Evolutionary conservation across 2,888 invertebrate species (phyloP).

Genomic region (Eulithis prunata): DNA sequence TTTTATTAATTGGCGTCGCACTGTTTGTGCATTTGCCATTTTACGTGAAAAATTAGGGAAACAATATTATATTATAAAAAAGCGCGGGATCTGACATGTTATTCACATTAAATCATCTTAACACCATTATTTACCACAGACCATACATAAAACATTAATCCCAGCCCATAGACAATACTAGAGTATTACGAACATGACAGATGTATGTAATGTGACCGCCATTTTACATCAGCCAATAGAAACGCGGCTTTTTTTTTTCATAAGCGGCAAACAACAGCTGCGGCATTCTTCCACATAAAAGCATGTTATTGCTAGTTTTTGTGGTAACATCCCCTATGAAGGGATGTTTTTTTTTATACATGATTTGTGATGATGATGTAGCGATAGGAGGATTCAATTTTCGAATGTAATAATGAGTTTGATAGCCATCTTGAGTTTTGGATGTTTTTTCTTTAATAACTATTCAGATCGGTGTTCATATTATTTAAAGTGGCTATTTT

Average conservation of each 20-base stretch:
- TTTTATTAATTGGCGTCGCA: too few relatives aligned
- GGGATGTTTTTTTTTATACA: conserved; percentile 54
- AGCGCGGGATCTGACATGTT: too few relatives aligned
- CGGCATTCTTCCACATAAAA: conserved; percentile 63
- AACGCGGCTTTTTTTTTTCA: conserved; percentile 62
- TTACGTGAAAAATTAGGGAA: too few relatives aligned
- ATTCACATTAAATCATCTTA: too few relatives aligned
- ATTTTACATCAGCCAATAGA: conserved; percentile 64
- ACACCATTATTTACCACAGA: too few relatives aligned
- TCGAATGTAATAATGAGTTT: conserved; percentile 48
- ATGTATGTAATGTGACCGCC: conserved; percentile 74
- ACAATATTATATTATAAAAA: too few relatives aligned
- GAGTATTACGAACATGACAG: conserved; percentile 57
- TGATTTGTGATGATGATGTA: conserved; percentile 52
- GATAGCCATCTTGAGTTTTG: conserved; percentile 41
- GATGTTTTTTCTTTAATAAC: conserved; percentile 1
- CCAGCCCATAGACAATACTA: conserved; percentile 59
- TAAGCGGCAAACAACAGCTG: conserved; percentile 64
- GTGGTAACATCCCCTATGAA: conserved; percentile 43
- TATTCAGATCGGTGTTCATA: not conserved
- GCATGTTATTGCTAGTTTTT: conserved; percentile 77
- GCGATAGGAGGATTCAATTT: conserved; percentile 56
- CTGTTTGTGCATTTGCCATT: too few relatives aligned
- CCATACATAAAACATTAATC: conserved; percentile 17
- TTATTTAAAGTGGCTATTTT: too few relatives aligned